A percentile compares a stretch with the other conserved stretches of the same genome.
Evolutionary conservation across 2,797 vertebrate species (phyloP).

Genomic region (Synanceia verrucosa): DNA sequence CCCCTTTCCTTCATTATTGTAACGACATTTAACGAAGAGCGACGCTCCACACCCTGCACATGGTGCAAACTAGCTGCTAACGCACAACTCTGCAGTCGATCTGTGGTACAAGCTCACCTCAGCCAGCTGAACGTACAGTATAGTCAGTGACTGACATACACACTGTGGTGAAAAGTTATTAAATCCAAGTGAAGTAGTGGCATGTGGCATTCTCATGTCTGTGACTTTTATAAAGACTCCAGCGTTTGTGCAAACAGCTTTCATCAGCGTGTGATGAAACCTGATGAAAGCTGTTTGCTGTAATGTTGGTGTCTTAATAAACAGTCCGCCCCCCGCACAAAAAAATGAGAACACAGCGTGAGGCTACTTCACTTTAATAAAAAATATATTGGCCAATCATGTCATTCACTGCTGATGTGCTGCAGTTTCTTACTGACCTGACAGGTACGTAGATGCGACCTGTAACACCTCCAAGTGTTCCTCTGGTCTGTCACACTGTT

Average conservation of each 20-base stretch:
- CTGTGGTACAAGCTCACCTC: neutral
- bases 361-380: slow-evolving; percentile 15
- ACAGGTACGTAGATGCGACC: neutral
- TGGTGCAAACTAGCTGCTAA: neutral
- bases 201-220: slow-evolving; percentile 21
- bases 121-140: neutral
- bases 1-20: neutral
- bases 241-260: slow-evolving; percentile 25
- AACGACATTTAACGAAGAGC: neutral
- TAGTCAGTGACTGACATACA: neutral
- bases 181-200: neutral
- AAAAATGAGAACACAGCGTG: slow-evolving; percentile 26
- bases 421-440: neutral
- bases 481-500: neutral
- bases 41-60: rapidly evolving
- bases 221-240: slow-evolving; percentile 11
- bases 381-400: slow-evolving; percentile 7
- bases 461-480: neutral
- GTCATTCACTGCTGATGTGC: neutral
- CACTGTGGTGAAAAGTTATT: neutral
- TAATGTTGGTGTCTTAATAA: slow-evolving; percentile 33
- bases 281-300: slow-evolving; percentile 55
- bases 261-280: slow-evolving; percentile 47
- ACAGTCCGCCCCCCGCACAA: neutral
- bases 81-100: neutral